Evolutionary conservation across 2,113 vertebrate genomes (phyloP).

Genomic region (Thermophis baileyi): DNA sequence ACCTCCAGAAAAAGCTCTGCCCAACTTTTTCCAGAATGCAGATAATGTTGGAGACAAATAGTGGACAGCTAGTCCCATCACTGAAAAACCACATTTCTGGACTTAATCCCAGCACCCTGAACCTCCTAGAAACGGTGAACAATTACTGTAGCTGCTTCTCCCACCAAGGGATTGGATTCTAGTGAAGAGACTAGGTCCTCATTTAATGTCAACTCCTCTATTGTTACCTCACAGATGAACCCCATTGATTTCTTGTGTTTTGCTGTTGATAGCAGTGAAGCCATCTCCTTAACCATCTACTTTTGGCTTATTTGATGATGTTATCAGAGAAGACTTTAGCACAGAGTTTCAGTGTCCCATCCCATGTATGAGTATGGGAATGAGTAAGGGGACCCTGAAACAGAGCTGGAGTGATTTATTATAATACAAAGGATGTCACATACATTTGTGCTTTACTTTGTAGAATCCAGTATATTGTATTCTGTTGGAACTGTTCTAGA

Average conservation of each 20-base stretch:
- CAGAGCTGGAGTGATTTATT: neutral
- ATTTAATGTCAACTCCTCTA: neutral
- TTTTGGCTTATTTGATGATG: neutral
- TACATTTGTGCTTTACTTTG: neutral
- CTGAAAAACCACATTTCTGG: neutral
- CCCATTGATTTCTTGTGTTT: neutral
- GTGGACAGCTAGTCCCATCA: neutral
- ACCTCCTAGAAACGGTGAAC: neutral
- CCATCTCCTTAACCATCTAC: neutral
- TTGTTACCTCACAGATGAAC: neutral
- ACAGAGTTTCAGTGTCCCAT: neutral
- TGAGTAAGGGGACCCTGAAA: neutral
- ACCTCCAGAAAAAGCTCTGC: too few relatives aligned
- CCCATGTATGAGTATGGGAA: neutral
- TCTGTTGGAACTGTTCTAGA: constrained; percentile 16
- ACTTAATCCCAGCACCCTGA: neutral
- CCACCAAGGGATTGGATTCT: neutral
- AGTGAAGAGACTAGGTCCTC: neutral
- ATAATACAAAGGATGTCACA: neutral
- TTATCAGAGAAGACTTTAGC: neutral
- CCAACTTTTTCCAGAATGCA: neutral
- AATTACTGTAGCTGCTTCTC: neutral
- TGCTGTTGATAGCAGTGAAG: neutral
- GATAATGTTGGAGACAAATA: neutral
- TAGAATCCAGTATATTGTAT: neutral